Base-by-base conservation (phyloP, 2,113 vertebrate genomes). In the Vicugna pacos region DNA sequence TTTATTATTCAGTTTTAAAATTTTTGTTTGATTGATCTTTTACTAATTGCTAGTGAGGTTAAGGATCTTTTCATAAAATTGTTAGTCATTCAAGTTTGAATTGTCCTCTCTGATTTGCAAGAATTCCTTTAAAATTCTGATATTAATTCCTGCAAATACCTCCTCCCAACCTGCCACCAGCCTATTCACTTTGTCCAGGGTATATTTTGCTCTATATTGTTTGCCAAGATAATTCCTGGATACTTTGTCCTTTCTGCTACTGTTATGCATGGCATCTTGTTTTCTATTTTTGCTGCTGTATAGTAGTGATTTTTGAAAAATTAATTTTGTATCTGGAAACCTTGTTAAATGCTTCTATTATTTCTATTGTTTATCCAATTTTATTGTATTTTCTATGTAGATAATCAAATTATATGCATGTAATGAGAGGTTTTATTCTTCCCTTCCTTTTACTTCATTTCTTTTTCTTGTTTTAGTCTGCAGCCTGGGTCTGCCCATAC, bases 21-120 rank as follows among this genome's bases (percentile, higher is more conserved):
- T 62, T 81, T 95, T 95, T 91, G 52, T 73, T 93, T 67, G 70
- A n/a, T 81, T 86, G 62, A 70, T 88, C 4, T 86, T 95, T 89
- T 70, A 30, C 42, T 80, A n/a, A 82, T 93, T 91, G 84, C 48
- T 86, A 75, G 58, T 84, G 42, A 83, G 38, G 38, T 42, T 4
- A n/a, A 84, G 11, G 32, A 65, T 92, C 65, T 90, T 82, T 89
- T 87, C 32, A 75, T 89, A 92, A 94, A 93, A 80, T 67, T 58
- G 28, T 72, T 85, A 80, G 50, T 73, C 60, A 54, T 77, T 64
- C 32, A 52, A 60, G 8, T 28, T 67, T 91, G 35, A 85, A 81
- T 28, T 72, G 32, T 10, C 15, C 48, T 83, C 15, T 89, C 81
- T 46, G 22, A 75, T 92, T 92, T 90, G 50, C 12, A 67, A 77